These are phyloP conservation scores for Netelia virgata DNA, from an alignment of 2,888 invertebrate species.

Conservation along the genomic window DNA sequence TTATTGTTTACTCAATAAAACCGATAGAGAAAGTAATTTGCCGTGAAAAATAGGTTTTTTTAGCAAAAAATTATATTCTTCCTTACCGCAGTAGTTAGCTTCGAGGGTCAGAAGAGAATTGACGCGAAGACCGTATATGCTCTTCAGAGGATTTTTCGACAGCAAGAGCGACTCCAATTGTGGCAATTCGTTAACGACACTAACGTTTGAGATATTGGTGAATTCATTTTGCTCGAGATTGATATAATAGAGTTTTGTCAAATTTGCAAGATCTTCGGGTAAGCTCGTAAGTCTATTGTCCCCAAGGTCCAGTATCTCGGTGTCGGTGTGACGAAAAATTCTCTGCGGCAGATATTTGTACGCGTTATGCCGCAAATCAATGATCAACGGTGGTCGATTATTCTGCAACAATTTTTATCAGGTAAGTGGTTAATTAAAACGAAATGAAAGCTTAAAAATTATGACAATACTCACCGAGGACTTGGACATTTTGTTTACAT, in stretches of 20 bases:
- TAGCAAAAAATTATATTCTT: not conserved
- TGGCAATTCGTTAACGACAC: slow-evolving; percentile 40
- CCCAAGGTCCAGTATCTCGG: slow-evolving; percentile 83
- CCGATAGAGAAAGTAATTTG: not conserved
- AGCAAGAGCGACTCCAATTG: slow-evolving; percentile 31
- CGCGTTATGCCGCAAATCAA: slow-evolving; percentile 25
- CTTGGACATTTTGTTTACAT: not conserved
- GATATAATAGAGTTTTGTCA: slow-evolving; percentile 86
- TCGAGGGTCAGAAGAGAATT: slow-evolving; percentile 31
- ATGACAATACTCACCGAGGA: slow-evolving; percentile 32
- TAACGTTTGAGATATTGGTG: slow-evolving; percentile 84
- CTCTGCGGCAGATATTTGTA: slow-evolving; percentile 5
- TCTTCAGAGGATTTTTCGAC: slow-evolving; percentile 56
- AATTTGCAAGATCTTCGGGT: slow-evolving; percentile 85
- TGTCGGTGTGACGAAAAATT: slow-evolving; percentile 5
- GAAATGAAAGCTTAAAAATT: not conserved
- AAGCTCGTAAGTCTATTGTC: slow-evolving; percentile 86
- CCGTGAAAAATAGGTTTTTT: not conserved
- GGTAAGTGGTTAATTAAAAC: not conserved
- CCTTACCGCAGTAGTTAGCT: slow-evolving; percentile 53
- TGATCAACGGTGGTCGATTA: slow-evolving; percentile 15
- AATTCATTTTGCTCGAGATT: slow-evolving; percentile 88
- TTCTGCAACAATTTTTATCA: slow-evolving; percentile 27
- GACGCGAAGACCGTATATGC: slow-evolving; percentile 28
- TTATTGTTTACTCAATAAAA: not conserved